These are phyloP conservation scores for Poecilia latipinna DNA, from an alignment of 2,113 vertebrate species.

Conservation along the genomic window DNA sequence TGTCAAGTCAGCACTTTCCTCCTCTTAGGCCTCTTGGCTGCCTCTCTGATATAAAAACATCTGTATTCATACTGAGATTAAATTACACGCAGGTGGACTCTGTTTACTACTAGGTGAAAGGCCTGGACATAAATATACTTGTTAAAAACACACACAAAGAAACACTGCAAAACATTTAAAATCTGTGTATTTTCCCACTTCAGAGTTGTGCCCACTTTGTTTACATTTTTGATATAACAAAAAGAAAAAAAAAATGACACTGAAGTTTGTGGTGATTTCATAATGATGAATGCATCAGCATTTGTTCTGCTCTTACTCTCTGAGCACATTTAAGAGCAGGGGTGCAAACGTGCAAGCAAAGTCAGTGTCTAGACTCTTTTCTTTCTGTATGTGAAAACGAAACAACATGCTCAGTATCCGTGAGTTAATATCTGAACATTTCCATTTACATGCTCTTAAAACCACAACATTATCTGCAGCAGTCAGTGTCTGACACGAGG, in stretches of 20 bases:
- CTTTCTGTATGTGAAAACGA: constrained; percentile 2
- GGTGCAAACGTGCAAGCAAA: constrained; percentile 1
- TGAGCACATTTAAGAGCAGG: not conserved
- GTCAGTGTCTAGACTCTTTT: constrained; percentile 13
- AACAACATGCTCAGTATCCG: not conserved
- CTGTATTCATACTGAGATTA: not conserved
- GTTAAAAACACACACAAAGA: too few relatives aligned
- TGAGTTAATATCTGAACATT: not conserved
- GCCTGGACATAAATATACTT: too few relatives aligned
- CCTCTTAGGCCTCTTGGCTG: too few relatives aligned
- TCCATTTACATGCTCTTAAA: constrained; percentile 25
- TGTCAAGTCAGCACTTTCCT: too few relatives aligned
- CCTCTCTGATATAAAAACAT: too few relatives aligned
- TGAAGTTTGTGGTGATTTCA: not conserved
- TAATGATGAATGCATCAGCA: not conserved
- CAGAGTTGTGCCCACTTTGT: too few relatives aligned
- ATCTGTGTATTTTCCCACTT: too few relatives aligned
- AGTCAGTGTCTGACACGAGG: constrained; percentile 43
- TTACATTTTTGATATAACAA: not conserved
- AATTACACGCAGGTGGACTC: not conserved
- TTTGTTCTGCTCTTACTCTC: not conserved
- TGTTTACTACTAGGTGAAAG: too few relatives aligned
- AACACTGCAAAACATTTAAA: too few relatives aligned
- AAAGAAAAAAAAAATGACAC: not conserved
- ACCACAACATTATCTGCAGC: constrained; percentile 46